Conservation (phyloP, 2,888 invertebrate genomes). For the Chelonus formosanus region DNA sequence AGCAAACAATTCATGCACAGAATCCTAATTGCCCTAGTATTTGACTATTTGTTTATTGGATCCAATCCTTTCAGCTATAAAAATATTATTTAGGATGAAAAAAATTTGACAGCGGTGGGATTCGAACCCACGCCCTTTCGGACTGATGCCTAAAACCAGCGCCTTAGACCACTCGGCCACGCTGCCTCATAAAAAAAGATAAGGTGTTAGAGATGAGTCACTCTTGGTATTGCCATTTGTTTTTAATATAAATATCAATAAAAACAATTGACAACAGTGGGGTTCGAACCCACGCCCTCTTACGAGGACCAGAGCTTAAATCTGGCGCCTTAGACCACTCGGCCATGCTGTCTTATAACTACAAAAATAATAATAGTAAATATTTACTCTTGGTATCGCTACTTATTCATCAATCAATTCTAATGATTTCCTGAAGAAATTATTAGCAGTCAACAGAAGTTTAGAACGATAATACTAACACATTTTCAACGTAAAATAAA, state of each 20-base stretch:
- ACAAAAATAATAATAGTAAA: no score
- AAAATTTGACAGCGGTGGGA: slow-evolving; percentile 69
- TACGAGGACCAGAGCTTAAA: slow-evolving; percentile 71
- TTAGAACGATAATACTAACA: no score
- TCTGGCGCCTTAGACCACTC: slow-evolving; percentile 57
- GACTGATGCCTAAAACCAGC: slow-evolving; percentile 74
- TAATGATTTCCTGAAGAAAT: no score
- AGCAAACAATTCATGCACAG: no score
- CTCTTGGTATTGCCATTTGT: no score
- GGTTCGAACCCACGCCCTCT: slow-evolving; percentile 74
- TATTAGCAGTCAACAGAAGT: no score
- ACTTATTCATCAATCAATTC: no score
- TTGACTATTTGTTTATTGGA: neutral
- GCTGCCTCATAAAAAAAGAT: slow-evolving; percentile 57
- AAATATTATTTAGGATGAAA: neutral
- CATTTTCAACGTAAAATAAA: no score
- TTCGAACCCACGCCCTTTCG: slow-evolving; percentile 73
- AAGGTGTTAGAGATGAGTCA: no score
- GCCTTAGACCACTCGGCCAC: slow-evolving; percentile 74
- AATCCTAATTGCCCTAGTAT: neutral
- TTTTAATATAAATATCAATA: neutral
- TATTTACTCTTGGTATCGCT: no score
- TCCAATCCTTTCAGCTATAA: no score
- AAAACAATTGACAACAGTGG: slow-evolving; percentile 67
- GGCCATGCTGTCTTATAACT: slow-evolving; percentile 68